Evolutionary conservation across 2,888 invertebrate genomes (phyloP).

Genomic region (Chromoteleia sp.): DNA sequence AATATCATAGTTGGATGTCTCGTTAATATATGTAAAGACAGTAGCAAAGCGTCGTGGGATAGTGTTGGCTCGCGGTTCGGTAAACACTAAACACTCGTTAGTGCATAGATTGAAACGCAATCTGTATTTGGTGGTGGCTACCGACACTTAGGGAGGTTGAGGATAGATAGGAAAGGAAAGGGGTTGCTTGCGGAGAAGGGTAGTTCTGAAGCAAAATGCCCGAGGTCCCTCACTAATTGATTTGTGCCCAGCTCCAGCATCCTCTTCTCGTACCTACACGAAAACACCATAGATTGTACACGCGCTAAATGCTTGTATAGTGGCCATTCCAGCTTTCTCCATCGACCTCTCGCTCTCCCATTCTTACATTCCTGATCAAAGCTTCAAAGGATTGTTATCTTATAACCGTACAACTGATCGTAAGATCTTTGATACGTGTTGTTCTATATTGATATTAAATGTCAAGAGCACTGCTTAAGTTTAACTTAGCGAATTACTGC

Average conservation of each 20-base stretch:
- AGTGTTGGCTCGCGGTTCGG: slow-evolving; percentile 81
- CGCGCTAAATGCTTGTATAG: slow-evolving; percentile 68
- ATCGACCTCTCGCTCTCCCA: slow-evolving; percentile 63
- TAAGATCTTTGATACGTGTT: slow-evolving; percentile 47
- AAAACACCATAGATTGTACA: slow-evolving; percentile 76
- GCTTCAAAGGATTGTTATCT: slow-evolving; percentile 81
- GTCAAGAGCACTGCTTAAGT: slow-evolving; percentile 38
- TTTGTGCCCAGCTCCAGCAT: slow-evolving; percentile 80
- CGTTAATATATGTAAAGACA: slow-evolving; percentile 78
- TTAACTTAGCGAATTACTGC: slow-evolving; percentile 16
- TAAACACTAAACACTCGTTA: slow-evolving; percentile 84
- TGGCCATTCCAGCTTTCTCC: slow-evolving; percentile 68
- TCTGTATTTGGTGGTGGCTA: slow-evolving; percentile 81
- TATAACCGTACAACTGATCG: slow-evolving; percentile 68
- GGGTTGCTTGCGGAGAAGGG: slow-evolving; percentile 74
- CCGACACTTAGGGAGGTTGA: slow-evolving; percentile 72
- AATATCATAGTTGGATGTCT: slow-evolving; percentile 73
- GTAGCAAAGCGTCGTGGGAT: slow-evolving; percentile 76
- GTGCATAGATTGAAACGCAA: slow-evolving; percentile 84
- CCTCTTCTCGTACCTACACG: slow-evolving; percentile 72
- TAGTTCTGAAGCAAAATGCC: slow-evolving; percentile 78
- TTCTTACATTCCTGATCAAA: slow-evolving; percentile 74
- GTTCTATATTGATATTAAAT: slow-evolving; percentile 50
- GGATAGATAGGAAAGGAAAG: slow-evolving; percentile 71
- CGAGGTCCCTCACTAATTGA: slow-evolving; percentile 80